These are phyloP conservation scores for Norana najaformis DNA, from an alignment of 2,888 invertebrate genomes.

Conservation along the genomic window DNA sequence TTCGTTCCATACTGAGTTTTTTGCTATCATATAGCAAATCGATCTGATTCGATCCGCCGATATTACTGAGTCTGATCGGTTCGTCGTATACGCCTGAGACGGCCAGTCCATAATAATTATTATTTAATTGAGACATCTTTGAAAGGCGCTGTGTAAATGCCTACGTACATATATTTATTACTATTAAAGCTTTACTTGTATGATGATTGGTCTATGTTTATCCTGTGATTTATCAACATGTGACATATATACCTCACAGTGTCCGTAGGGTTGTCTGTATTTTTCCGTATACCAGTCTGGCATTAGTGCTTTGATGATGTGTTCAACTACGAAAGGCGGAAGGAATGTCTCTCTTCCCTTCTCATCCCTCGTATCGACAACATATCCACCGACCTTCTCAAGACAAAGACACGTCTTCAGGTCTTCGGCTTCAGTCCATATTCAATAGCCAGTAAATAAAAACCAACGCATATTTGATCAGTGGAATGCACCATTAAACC, in stretches of 20 bases:
- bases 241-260: slow-evolving; percentile 23
- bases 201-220: not conserved
- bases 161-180: too few species aligned
- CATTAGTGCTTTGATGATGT: not conserved
- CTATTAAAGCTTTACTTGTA: not conserved
- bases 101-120: too few species aligned
- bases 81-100: too few species aligned
- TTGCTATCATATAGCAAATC: too few species aligned
- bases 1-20: too few species aligned
- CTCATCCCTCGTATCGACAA: slow-evolving; percentile 37
- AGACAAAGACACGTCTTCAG: slow-evolving; percentile 33
- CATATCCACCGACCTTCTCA: slow-evolving; percentile 23
- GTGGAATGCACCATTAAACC: too few species aligned
- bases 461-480: not conserved
- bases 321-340: not conserved
- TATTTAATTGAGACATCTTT: too few species aligned
- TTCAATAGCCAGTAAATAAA: not conserved
- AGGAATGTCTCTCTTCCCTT: slow-evolving; percentile 34
- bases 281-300: slow-evolving; percentile 21
- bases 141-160: too few species aligned
- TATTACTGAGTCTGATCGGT: too few species aligned
- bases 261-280: slow-evolving; percentile 31
- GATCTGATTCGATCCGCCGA: too few species aligned
- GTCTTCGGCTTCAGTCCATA: slow-evolving; percentile 33
- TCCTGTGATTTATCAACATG: not conserved